Conservation (phyloP, 1,140 invertebrate genomes). For the Drosophila nebulosa region DNA sequence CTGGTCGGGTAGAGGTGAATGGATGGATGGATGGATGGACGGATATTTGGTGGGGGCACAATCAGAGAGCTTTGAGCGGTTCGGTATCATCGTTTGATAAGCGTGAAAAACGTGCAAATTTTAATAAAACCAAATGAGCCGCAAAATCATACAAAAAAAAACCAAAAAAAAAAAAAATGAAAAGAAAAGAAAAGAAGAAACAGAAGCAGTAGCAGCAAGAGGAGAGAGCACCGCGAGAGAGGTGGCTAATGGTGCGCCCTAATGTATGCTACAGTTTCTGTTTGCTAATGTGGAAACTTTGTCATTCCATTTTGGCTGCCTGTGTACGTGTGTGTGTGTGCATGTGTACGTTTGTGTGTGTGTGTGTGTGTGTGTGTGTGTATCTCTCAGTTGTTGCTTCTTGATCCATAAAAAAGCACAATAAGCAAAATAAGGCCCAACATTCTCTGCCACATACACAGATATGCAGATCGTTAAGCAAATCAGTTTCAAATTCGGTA, state of each 20-base stretch:
- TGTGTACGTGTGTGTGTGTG: background rate
- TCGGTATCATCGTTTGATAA: conserved; percentile 50
- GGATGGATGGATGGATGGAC: no score
- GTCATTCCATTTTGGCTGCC: conserved; percentile 32
- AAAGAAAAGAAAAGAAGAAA: background rate
- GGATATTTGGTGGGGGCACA: conserved; percentile 35
- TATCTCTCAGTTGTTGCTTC: background rate
- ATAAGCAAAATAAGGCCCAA: background rate
- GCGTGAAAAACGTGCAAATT: conserved; percentile 75
- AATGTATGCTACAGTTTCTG: conserved; percentile 62
- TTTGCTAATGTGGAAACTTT: conserved; percentile 67
- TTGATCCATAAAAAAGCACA: background rate
- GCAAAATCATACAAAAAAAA: conserved; percentile 67
- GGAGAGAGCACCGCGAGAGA: background rate
- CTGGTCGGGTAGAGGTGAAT: background rate
- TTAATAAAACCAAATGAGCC: conserved; percentile 77
- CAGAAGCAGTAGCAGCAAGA: background rate
- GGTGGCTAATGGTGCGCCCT: conserved; percentile 45
- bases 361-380: background rate
- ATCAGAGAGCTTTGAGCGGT: conserved; percentile 59
- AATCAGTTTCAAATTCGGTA: conserved; percentile 29
- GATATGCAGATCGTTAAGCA: conserved; percentile 22
- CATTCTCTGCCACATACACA: conserved; percentile 20
- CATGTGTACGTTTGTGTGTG: background rate
- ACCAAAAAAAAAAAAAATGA: background rate